phyloP scores from a whole-genome alignment of 2,797 vertebrate genomes.

The Muscicapa striata region DNA sequence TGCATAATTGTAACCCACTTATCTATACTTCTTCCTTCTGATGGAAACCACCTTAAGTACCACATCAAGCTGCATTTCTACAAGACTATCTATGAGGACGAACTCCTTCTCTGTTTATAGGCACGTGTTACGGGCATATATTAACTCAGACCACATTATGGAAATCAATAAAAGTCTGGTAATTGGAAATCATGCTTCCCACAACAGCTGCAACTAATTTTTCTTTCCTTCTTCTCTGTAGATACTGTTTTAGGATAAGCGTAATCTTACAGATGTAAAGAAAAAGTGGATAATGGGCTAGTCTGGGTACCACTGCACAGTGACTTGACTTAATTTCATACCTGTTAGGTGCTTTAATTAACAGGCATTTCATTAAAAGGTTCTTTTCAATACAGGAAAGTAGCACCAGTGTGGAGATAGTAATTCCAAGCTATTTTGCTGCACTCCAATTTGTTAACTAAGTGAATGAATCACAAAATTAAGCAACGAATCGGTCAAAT shows the following conservation, averaged over 20 bases:
- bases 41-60: neutral
- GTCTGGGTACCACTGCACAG: neutral
- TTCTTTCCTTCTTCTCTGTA: neutral
- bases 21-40: neutral
- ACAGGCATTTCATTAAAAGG: neutral
- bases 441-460: neutral
- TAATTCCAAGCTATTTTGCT: neutral
- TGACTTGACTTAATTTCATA: neutral
- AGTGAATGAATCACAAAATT: neutral
- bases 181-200: neutral
- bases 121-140: neutral
- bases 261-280: neutral
- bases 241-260: neutral
- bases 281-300: neutral
- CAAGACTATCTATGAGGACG: neutral
- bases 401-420: neutral
- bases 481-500: neutral
- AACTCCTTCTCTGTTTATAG: neutral
- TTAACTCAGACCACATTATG: neutral
- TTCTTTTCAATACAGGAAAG: neutral
- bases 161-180: neutral
- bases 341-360: neutral
- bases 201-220: neutral
- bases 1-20: neutral
- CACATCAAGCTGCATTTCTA: neutral